Evolutionary conservation across 1,140 invertebrate species (phyloP), one percentile per base, ranked within the genome.

Genomic region (Lanistes nyassanus): DNA sequence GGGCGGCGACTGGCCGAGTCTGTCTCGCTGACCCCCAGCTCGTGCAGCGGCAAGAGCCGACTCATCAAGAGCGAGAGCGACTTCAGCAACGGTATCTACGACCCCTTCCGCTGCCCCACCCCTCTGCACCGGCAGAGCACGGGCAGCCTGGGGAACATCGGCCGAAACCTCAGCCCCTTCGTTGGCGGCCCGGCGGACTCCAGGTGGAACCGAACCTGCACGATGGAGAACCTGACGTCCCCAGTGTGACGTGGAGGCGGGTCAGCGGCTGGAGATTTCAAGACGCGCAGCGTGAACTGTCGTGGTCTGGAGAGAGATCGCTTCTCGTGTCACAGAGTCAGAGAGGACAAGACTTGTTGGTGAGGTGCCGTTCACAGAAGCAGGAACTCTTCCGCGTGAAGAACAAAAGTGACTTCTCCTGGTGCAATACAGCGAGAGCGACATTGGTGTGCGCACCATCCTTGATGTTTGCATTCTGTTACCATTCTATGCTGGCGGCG

Each of bases 21-120:
- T 26, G 19, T 56, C 3, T 72, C 70, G 19, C 37, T 72, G 34
- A 60, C 70, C 29, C 70, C 70, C 4, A 62, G 70, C 55, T 39
- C 70, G 55, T 72, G 56, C 70, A 72, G 55, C 37, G 70, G 70
- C 23, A 72, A 72, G 36, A 72, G 55, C 56, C 70, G 70, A 37
- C 56, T 72, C 55, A 55, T 72, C 36, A 31, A 72, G 9, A 72
- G 70, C 70, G 70, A 56, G 2, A 72, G 70, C 26, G 56, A 55
- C 36, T 56, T 60, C 36, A 72, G 70, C 70, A 72, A 72, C 26
- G 70, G 70, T 3, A 29, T 72, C 34, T 72, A 72, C 70, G 19
- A 31, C 23, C 70, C 70, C 21, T 72, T 56, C 36, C 70, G 56
- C 9, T 60, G 55, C 37, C 56, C 56, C 5, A 72, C 70, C 0